phyloP scores from a whole-genome alignment of 2,113 vertebrate genomes.

The Bambusicola thoracicus region DNA sequence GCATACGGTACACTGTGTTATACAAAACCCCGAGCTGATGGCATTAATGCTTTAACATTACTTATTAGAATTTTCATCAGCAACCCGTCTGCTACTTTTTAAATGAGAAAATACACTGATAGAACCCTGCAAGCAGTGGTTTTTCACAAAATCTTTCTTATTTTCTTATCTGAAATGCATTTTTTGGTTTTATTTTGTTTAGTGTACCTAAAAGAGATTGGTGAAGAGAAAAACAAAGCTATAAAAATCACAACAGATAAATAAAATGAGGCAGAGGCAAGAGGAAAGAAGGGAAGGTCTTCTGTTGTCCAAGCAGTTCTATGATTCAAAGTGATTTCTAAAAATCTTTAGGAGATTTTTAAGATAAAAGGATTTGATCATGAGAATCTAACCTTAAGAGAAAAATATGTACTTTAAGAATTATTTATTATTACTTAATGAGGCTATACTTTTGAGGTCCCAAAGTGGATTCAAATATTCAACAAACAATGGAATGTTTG shows the following conservation, averaged over 20 bases:
- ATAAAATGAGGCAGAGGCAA: not conserved
- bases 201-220: not conserved
- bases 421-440: not conserved
- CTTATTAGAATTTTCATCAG: constrained; percentile 54
- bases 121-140: constrained; percentile 16
- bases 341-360: not conserved
- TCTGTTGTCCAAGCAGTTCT: not conserved
- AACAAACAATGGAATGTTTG: rapidly evolving
- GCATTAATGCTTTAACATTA: constrained; percentile 43
- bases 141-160: not conserved
- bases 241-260: not conserved
- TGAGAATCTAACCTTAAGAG: not conserved
- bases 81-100: constrained; percentile 17
- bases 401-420: not conserved
- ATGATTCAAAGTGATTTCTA: not conserved
- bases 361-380: not conserved
- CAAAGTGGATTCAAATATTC: not conserved
- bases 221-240: not conserved
- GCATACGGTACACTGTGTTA: constrained; percentile 27
- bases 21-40: constrained; percentile 51
- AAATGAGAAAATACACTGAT: constrained; percentile 9
- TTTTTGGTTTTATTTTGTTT: not conserved
- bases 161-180: not conserved
- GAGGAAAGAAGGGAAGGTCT: not conserved
- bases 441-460: not conserved